phyloP scores from a whole-genome alignment of 2,113 vertebrate genomes.

The Pelobates fuscus region DNA sequence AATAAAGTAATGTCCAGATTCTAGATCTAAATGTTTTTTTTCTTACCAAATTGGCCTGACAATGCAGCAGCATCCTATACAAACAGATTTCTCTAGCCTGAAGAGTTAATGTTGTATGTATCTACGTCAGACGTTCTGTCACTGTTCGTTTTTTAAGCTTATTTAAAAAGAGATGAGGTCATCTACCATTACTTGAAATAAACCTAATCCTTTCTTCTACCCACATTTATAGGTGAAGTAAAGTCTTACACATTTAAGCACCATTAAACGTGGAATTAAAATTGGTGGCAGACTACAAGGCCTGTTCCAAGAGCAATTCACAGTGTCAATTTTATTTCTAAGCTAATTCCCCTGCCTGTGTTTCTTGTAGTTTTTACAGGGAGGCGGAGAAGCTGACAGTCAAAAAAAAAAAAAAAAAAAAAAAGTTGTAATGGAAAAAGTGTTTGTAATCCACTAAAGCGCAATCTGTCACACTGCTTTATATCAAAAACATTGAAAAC shows the following conservation, averaged over 20 bases:
- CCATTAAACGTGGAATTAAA: constrained; percentile 43
- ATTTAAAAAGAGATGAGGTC: constrained; percentile 42
- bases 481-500: too few relatives aligned
- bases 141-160: neutral
- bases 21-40: neutral
- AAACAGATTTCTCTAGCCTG: neutral
- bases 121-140: constrained; percentile 32
- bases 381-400: constrained; percentile 36
- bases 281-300: constrained; percentile 37
- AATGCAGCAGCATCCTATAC: neutral
- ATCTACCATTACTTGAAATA: constrained; percentile 35
- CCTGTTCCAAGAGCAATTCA: constrained; percentile 41
- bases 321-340: constrained; percentile 44
- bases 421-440: constrained; percentile 11
- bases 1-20: neutral
- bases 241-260: constrained; percentile 44
- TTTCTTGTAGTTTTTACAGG: constrained; percentile 11
- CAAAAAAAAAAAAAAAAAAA: too few relatives aligned
- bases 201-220: constrained; percentile 35
- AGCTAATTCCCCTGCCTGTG: constrained; percentile 23
- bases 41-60: neutral
- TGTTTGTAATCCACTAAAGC: constrained; percentile 9
- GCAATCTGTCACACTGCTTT: neutral
- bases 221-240: constrained; percentile 42
- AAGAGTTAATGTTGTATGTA: constrained; percentile 24